phyloP scores from a whole-genome alignment of 2,797 vertebrate species.

The Trachurus trachurus region DNA sequence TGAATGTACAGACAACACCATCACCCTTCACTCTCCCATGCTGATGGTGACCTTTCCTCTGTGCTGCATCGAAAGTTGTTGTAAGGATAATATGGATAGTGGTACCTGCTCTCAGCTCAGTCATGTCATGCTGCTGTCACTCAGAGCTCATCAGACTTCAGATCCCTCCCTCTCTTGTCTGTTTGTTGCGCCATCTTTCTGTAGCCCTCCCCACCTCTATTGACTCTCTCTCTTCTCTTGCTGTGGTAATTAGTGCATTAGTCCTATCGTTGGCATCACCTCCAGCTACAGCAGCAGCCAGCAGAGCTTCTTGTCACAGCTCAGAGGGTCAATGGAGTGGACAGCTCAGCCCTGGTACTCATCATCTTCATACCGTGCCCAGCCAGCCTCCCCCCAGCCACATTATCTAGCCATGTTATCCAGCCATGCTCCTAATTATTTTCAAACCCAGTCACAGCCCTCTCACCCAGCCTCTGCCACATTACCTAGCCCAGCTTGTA shows the following conservation, averaged over 20 bases:
- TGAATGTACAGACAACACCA: background rate
- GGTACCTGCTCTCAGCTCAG: conserved; percentile 50
- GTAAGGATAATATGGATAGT: conserved; percentile 46
- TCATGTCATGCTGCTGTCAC: conserved; percentile 87
- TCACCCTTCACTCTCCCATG: background rate
- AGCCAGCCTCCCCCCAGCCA: conserved; percentile 74
- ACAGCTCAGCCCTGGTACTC: conserved; percentile 84
- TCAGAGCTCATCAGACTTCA: conserved; percentile 65
- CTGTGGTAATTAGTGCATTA: conserved; percentile 94
- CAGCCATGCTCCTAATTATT: conserved; percentile 82
- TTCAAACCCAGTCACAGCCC: conserved; percentile 73
- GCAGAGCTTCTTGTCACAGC: conserved; percentile 91
- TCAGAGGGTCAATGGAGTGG: conserved; percentile 90
- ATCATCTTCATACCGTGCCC: conserved; percentile 78
- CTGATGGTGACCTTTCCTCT: conserved; percentile 28
- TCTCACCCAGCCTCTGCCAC: conserved; percentile 78
- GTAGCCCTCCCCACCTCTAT: conserved; percentile 65
- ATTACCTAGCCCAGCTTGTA: conserved; percentile 76
- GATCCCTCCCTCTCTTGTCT: conserved; percentile 27
- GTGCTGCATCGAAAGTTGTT: conserved; percentile 33
- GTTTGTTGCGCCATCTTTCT: conserved; percentile 45
- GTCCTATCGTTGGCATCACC: conserved; percentile 83
- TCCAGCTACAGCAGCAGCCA: conserved; percentile 90
- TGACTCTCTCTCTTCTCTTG: conserved; percentile 69
- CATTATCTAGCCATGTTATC: conserved; percentile 78